Base-by-base conservation (phyloP, 2,797 vertebrate species). In the Falco biarmicus region DNA sequence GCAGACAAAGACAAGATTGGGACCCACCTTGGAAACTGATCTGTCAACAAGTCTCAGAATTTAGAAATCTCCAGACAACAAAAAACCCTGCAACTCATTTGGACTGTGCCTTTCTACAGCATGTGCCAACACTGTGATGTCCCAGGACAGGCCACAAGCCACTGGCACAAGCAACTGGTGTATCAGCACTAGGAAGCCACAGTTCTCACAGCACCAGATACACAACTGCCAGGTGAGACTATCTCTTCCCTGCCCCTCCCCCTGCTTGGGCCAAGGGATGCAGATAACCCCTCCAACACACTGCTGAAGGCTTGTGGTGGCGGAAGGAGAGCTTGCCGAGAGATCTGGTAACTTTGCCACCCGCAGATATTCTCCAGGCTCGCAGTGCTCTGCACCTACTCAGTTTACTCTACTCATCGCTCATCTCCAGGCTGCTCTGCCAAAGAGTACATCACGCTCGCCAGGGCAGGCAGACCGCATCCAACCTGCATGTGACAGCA, bases 371-470 rank as follows among this genome's bases (percentile, higher is more conserved):
- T 63, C 86, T 82, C 66, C 66, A 31, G n/a, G 66, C 76, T 93
- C 4, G 2, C 79, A 56, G 17, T 1, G 69, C 90, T 92, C 90
- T 60, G 91, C 43, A 7, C 80, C n/a, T 11, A 4, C 94, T 95
- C 90, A 59, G 24, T 93, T 93, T 90, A 87, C 88, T 90, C 66
- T n/a, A 45, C 71, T 85, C 87, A 41, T 63, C 6, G 54, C 92
- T 93, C 93, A 95, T 91, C 88, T 87, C 86, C 0, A 8, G 74
- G 86, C 75, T 87, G 88, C 78, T 93, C 70, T 93, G 95, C 80
- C 91, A 94, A 73, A 45, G 76, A 93, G 76, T 29, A 69, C 76
- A 21, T 22, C 5, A 5, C 0, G 4, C 54, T 59, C 84, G 80
- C 89, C 91, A 91, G 83, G 88, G 66, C 45, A 14, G 71, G 74